phyloP scores from a whole-genome alignment of 2,797 vertebrate genomes.

The Sebastes diaconus region DNA sequence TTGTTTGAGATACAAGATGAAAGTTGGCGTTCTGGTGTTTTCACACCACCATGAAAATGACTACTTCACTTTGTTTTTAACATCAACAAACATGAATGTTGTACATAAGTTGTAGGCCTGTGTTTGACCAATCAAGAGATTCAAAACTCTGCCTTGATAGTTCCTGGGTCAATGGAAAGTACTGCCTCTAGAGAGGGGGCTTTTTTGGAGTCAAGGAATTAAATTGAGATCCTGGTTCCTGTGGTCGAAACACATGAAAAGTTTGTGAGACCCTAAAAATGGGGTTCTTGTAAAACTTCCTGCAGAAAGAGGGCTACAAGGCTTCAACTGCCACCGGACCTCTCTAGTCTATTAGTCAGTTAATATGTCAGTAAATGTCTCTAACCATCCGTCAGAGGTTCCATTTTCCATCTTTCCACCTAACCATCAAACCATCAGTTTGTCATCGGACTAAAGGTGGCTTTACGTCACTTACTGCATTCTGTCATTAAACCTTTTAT shows the following conservation, averaged over 20 bases:
- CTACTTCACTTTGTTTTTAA: background rate
- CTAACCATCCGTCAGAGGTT: background rate
- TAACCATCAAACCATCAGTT: background rate
- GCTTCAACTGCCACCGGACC: background rate
- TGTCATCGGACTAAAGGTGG: background rate
- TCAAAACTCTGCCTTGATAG: background rate
- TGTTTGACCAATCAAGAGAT: background rate
- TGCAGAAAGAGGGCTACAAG: background rate
- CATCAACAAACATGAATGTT: background rate
- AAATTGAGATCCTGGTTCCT: background rate
- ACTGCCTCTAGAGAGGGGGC: background rate
- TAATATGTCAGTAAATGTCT: background rate
- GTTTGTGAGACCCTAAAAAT: background rate
- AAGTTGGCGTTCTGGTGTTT: background rate
- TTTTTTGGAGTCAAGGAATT: background rate
- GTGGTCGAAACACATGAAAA: background rate
- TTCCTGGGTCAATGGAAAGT: background rate
- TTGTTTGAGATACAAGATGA: background rate
- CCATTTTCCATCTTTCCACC: no score
- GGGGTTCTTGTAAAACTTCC: background rate
- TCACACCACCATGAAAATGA: background rate
- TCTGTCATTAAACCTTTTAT: background rate
- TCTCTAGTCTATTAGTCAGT: background rate
- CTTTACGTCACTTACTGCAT: background rate
- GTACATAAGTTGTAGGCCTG: background rate